Evolutionary conservation across 2,888 invertebrate species (phyloP).

Genomic region (Tipula confusa): DNA sequence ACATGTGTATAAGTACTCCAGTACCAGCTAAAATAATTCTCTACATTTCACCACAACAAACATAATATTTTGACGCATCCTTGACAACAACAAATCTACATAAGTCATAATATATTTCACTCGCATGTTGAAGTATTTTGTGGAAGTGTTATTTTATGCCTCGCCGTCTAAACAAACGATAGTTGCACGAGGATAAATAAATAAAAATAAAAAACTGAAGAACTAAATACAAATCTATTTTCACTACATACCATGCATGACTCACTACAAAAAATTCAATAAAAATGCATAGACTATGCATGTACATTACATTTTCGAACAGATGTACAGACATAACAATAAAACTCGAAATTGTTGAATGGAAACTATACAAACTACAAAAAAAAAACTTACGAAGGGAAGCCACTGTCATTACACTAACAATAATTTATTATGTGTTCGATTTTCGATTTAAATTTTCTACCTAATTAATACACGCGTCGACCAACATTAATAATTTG

Average conservation of each 20-base stretch:
- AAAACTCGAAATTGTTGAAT: neutral
- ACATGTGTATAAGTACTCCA: too few relatives aligned
- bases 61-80: too few relatives aligned
- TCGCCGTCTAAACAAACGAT: neutral
- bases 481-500: neutral
- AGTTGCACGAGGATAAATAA: neutral
- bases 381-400: too few relatives aligned
- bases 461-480: neutral
- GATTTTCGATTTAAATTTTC: constrained; percentile 7
- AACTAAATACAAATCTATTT: neutral
- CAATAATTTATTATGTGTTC: neutral
- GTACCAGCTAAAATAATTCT: too few relatives aligned
- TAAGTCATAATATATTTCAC: too few relatives aligned
- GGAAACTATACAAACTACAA: neutral
- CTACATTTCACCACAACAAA: too few relatives aligned
- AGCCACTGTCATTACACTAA: neutral
- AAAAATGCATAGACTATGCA: neutral
- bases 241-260: neutral
- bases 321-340: neutral
- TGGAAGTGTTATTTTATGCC: neutral
- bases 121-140: neutral
- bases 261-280: neutral
- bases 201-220: neutral
- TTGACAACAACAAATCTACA: too few relatives aligned
- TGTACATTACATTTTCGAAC: neutral